Conservation (phyloP, 2,888 invertebrate genomes). For the Maniola hyperantus region DNA sequence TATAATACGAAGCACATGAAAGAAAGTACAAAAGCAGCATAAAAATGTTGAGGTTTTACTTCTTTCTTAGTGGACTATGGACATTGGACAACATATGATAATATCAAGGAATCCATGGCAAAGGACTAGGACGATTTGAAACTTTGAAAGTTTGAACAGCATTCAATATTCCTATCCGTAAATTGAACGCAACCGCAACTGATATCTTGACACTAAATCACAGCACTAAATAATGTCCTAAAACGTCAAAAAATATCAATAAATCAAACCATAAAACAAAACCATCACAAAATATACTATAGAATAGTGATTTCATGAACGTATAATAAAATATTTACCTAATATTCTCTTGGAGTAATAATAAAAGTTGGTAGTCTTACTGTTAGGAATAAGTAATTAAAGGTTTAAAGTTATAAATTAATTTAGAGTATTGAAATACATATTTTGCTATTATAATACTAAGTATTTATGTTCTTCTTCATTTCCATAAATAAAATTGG, state of each 20-base stretch:
- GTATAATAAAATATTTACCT: too few relatives aligned
- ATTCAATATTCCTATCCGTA: not conserved
- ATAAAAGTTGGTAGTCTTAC: too few relatives aligned
- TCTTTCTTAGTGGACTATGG: not conserved
- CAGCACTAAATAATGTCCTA: not conserved
- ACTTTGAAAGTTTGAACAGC: not conserved
- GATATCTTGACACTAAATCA: not conserved
- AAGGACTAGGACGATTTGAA: too few relatives aligned
- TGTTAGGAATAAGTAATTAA: too few relatives aligned
- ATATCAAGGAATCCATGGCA: not conserved
- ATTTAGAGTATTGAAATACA: too few relatives aligned
- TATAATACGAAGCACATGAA: not conserved
- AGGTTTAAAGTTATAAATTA: too few relatives aligned
- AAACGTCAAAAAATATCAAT: not conserved
- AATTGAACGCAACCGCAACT: not conserved
- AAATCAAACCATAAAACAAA: not conserved
- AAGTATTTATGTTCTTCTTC: not conserved
- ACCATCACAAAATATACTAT: too few relatives aligned
- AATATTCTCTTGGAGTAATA: too few relatives aligned
- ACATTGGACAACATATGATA: too few relatives aligned
- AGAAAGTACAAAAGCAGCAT: not conserved
- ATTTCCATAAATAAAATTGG: not conserved
- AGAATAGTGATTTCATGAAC: too few relatives aligned
- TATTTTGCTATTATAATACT: too few relatives aligned
- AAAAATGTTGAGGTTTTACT: not conserved